Percentiles rank a stretch among this genome's conserved stretches.
These are phyloP conservation scores for Enteromius afrohamiltoni DNA, from an alignment of 2,797 vertebrate species.

Conservation along the genomic window DNA sequence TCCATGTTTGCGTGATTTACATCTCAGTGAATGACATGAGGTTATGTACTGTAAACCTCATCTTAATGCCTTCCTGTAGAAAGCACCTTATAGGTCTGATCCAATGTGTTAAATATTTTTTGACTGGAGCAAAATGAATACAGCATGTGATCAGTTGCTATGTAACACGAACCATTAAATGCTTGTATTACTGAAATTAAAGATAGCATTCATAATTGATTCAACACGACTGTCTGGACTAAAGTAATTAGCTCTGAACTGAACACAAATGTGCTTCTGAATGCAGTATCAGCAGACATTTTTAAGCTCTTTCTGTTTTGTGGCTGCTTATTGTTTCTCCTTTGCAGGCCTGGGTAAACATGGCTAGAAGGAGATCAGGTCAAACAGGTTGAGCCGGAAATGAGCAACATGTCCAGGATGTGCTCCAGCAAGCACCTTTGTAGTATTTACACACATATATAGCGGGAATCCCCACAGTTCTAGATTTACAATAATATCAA, in stretches of 20 bases:
- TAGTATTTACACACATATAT: slow-evolving; percentile 32
- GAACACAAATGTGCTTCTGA: not conserved
- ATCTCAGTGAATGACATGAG: slow-evolving; percentile 8
- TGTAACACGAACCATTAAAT: slow-evolving; percentile 29
- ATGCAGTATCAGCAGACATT: not conserved
- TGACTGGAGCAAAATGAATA: not conserved
- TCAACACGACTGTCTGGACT: slow-evolving; percentile 11
- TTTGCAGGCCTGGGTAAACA: not conserved
- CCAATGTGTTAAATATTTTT: not conserved
- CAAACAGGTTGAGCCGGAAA: slow-evolving; percentile 48
- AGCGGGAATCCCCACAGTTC: not conserved
- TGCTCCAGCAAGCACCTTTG: slow-evolving; percentile 10
- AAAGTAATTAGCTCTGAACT: slow-evolving; percentile 33
- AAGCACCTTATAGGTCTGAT: not conserved
- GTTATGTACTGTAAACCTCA: not conserved
- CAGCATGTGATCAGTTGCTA: not conserved
- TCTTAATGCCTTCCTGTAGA: too few relatives aligned
- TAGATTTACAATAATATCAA: not conserved
- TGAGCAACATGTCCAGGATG: slow-evolving; percentile 45
- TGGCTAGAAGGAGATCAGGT: slow-evolving; percentile 30
- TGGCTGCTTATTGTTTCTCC: slow-evolving; percentile 10
- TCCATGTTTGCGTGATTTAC: not conserved
- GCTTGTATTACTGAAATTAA: slow-evolving; percentile 42
- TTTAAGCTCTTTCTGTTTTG: not conserved
- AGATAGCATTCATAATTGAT: slow-evolving; percentile 49